Conservation (phyloP, 2,797 vertebrate genomes). For the Takifugu ocellatus region DNA sequence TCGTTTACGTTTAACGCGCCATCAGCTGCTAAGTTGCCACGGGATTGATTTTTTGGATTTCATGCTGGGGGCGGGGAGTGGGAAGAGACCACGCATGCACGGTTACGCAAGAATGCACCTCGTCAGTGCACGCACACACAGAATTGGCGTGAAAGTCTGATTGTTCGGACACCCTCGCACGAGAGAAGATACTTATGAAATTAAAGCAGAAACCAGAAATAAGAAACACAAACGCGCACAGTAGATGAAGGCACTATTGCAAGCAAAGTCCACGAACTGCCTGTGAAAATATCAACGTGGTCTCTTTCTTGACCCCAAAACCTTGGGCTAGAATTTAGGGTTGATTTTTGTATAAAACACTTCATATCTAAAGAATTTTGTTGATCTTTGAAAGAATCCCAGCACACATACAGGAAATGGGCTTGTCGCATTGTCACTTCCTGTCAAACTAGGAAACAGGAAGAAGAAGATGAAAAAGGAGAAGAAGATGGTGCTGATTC, state of each 20-base stretch:
- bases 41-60: constrained; percentile 28
- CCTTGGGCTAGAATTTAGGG: constrained; percentile 70
- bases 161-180: constrained; percentile 32
- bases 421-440: constrained; percentile 43
- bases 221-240: constrained; percentile 50
- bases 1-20: constrained; percentile 4
- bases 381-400: neutral
- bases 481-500: constrained; percentile 38
- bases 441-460: constrained; percentile 52
- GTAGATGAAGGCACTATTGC: constrained; percentile 83
- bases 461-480: too few relatives aligned
- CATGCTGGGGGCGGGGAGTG: constrained; percentile 32
- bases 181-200: constrained; percentile 36
- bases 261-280: constrained; percentile 77
- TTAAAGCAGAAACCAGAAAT: constrained; percentile 49
- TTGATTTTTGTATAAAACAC: constrained; percentile 2
- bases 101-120: constrained; percentile 26
- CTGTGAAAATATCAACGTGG: constrained; percentile 59
- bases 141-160: constrained; percentile 33
- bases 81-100: constrained; percentile 10
- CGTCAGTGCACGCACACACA: constrained; percentile 1
- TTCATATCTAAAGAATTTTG: neutral
- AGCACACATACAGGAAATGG: constrained; percentile 37
- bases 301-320: constrained; percentile 36
- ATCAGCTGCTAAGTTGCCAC: constrained; percentile 25